Evolutionary conservation across 2,113 vertebrate genomes (phyloP), one percentile per base, ranked within the genome.

Genomic region (Hyla sarda): DNA sequence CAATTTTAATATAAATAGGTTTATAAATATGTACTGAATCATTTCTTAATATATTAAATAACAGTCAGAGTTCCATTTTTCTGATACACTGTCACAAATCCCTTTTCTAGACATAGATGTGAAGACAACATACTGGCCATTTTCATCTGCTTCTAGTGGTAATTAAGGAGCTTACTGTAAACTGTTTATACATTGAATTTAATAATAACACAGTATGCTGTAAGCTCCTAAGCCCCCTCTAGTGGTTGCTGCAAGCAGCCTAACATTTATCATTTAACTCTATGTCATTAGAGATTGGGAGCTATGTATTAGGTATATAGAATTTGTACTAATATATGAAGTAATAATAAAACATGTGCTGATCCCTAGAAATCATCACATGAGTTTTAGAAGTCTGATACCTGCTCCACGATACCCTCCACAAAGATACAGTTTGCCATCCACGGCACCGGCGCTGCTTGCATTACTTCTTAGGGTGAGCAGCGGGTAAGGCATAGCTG

Each of bases 361-460:
- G 23, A 21, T 14, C 23, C 41, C 5, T 7, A 17, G 21, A 65
- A 65, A 28, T 11, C 34, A 73, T 4, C 23, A 73, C 9, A 11
- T n/a, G n/a, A 11, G 13, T 21, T 0, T 10, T 21, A 28, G 1
- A 54, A 52, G n/a, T 50, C n/a, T 52, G 5, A 21, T 96, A 99
- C 97, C 97, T 97, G 97, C 95, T 91, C 97, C 97, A 0, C 90
- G 97, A 93, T 97, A 99, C 87, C 96, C 97, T 75, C 98, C 98
- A 32, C 98, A 99, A 84, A 99, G 90, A 62, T 98, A 99, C 19
- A 99, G 93, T 90, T 97, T 98, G 28, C 97, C 97, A 32, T 96
- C 96, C 89, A 98, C 96, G 0, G 92, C 92, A 12, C 97, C 98
- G 2, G 97, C 95, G 0, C 93, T 98, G 69, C 93, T 93, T 0